These are phyloP conservation scores for Andrena marginata DNA, from an alignment of 2,888 invertebrate genomes.

Conservation along the genomic window DNA sequence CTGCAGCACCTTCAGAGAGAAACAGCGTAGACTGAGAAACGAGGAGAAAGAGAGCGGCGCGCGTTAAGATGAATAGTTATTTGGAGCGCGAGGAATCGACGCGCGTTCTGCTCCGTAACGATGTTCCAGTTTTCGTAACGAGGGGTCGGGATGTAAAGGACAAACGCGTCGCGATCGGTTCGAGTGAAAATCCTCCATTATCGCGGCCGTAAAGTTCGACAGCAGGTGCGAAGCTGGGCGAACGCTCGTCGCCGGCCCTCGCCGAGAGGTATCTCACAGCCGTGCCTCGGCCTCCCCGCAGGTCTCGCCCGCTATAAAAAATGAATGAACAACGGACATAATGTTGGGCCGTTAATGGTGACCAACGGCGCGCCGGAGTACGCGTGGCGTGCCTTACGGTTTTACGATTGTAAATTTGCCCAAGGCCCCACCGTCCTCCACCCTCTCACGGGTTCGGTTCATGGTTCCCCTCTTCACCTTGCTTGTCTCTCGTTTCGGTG, in stretches of 20 bases:
- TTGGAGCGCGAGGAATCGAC: slow-evolving; percentile 48
- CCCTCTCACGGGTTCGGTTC: not conserved
- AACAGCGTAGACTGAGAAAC: not conserved
- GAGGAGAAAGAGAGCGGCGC: not conserved
- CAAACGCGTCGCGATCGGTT: not conserved
- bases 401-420: slow-evolving; percentile 58
- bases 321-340: slow-evolving; percentile 7
- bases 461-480: not conserved
- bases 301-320: not conserved
- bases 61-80: slow-evolving; percentile 40
- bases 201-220: slow-evolving; percentile 43
- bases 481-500: slow-evolving; percentile 24
- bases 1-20: not conserved
- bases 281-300: not conserved
- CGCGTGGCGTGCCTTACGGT: slow-evolving; percentile 22
- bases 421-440: slow-evolving; percentile 21
- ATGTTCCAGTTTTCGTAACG: slow-evolving; percentile 58
- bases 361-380: slow-evolving; percentile 29
- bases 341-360: slow-evolving; percentile 25
- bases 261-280: not conserved
- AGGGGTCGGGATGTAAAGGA: slow-evolving; percentile 38
- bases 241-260: slow-evolving; percentile 19
- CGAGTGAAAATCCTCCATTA: slow-evolving; percentile 54
- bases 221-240: slow-evolving; percentile 35
- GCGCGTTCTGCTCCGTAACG: slow-evolving; percentile 52